phyloP scores from a whole-genome alignment of 1,140 invertebrate species.

The Temnothorax longispinosus region DNA sequence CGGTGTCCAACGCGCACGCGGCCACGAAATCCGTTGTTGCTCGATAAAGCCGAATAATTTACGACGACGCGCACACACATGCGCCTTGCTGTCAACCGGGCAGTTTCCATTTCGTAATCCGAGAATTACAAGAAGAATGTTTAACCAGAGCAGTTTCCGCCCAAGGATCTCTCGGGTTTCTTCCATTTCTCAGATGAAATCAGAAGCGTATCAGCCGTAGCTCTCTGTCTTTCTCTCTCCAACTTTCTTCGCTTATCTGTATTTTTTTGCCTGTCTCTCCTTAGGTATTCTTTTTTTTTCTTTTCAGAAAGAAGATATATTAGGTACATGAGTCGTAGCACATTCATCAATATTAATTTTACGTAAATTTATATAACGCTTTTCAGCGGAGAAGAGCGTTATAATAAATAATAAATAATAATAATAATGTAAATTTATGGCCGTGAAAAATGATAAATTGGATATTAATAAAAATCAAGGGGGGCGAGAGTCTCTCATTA shows the following conservation, averaged over 20 bases:
- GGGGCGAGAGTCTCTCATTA: neutral
- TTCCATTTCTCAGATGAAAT: constrained; percentile 25
- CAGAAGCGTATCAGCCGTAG: neutral
- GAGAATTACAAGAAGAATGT: constrained; percentile 15
- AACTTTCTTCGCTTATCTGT: neutral
- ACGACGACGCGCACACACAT: constrained; percentile 4
- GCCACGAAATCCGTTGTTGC: constrained; percentile 12
- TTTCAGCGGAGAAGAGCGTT: neutral
- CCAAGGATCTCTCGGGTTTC: neutral
- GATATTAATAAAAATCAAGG: neutral
- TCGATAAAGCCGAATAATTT: constrained; percentile 56
- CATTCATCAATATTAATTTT: constrained; percentile 26
- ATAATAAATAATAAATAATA: constrained; percentile 26
- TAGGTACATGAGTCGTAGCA: neutral
- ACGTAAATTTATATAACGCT: neutral
- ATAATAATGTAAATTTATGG: constrained; percentile 3
- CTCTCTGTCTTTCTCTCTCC: neutral
- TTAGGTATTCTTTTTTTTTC: neutral
- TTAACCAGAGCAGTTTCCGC: neutral
- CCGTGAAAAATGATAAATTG: constrained; percentile 27
- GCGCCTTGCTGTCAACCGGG: neutral
- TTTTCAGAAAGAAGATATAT: neutral
- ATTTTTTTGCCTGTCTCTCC: neutral
- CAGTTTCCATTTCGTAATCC: constrained; percentile 31
- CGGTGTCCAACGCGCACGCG: neutral